A percentile compares a stretch with the other conserved stretches of the same genome.
These are phyloP conservation scores for Microchirus variegatus DNA, from an alignment of 2,797 vertebrate species.

Conservation along the genomic window DNA sequence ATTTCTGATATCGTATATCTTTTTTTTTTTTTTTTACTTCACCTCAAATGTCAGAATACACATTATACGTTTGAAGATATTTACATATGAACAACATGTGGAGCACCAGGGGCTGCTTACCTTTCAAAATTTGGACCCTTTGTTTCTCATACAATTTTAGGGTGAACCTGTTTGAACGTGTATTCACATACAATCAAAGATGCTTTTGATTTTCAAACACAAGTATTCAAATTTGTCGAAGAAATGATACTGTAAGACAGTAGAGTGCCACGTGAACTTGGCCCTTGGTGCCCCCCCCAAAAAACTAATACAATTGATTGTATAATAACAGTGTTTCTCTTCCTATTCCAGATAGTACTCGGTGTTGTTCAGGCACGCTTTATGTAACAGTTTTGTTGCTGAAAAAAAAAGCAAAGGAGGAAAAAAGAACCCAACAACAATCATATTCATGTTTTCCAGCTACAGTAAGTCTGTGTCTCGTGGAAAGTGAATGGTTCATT, in stretches of 20 bases:
- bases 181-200: conserved; percentile 64
- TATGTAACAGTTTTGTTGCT: conserved; percentile 84
- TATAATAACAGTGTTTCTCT: conserved; percentile 82
- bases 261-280: conserved; percentile 47
- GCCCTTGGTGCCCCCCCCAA: conserved; percentile 72
- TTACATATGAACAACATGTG: conserved; percentile 78
- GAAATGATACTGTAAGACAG: conserved; percentile 32
- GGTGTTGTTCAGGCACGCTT: conserved; percentile 91
- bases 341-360: conserved; percentile 65
- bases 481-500: conserved; percentile 61
- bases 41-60: conserved; percentile 83
- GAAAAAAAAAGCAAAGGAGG: conserved; percentile 50
- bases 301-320: conserved; percentile 77
- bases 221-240: conserved; percentile 28
- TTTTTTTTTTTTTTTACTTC: conserved; percentile 68
- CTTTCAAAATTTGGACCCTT: conserved; percentile 46
- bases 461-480: conserved; percentile 85
- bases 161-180: conserved; percentile 36
- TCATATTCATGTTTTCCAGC: conserved; percentile 77
- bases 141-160: conserved; percentile 24
- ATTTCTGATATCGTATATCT: conserved; percentile 69
- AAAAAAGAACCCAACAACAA: conserved; percentile 57
- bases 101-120: conserved; percentile 71
- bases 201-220: conserved; percentile 43
- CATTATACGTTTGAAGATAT: conserved; percentile 79